Evolutionary conservation across 2,113 vertebrate species (phyloP).

Genomic region (Malurus melanocephalus): DNA sequence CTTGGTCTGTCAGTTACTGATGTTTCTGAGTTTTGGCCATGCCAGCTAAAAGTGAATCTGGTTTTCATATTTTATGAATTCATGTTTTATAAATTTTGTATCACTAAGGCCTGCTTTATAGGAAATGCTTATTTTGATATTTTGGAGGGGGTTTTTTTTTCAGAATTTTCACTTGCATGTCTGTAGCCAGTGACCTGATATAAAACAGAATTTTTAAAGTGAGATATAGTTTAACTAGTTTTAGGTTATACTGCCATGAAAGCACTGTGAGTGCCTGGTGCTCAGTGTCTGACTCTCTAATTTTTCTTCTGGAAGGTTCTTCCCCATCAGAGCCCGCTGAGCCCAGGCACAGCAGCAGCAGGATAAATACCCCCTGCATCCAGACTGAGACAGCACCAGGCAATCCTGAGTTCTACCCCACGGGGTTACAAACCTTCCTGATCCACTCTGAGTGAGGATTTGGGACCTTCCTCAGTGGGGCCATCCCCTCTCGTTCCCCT

Average conservation of each 20-base stretch:
- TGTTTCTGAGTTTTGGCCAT: not conserved
- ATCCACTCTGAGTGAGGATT: not conserved
- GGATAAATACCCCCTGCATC: not conserved
- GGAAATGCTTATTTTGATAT: not conserved
- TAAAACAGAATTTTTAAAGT: not conserved
- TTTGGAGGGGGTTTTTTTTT: not conserved
- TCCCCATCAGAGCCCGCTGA: not conserved
- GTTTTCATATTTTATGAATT: conserved; percentile 9
- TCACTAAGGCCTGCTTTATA: not conserved
- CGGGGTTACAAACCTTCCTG: not conserved
- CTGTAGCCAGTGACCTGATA: not conserved
- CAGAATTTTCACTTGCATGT: not conserved
- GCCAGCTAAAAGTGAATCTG: not conserved
- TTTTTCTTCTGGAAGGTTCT: not conserved
- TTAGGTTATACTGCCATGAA: not conserved
- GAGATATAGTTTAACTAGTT: not conserved
- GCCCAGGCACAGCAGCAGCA: not conserved
- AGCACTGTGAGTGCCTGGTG: not conserved
- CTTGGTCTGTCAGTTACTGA: not conserved
- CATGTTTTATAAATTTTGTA: not conserved
- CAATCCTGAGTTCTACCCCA: not conserved
- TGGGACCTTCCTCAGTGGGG: not conserved
- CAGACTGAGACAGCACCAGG: fast-evolving
- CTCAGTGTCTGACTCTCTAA: not conserved
- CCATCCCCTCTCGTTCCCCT: not conserved